Conservation (phyloP, 2,797 vertebrate genomes). For the Calcarius lapponicus region DNA sequence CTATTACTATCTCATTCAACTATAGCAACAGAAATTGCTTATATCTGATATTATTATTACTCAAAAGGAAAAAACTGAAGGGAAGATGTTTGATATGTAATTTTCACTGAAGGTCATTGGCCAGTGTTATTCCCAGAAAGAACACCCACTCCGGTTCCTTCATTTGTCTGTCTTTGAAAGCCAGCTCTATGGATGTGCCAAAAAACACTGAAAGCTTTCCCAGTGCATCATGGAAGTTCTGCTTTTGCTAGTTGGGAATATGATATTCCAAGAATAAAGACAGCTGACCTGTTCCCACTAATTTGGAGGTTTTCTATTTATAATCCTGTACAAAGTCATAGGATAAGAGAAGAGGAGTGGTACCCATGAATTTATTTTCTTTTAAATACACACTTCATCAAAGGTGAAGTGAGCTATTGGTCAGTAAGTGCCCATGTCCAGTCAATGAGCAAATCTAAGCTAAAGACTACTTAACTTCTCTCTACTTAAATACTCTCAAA, state of each 20-base stretch:
- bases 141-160: not conserved
- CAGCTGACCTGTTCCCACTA: not conserved
- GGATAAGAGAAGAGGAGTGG: not conserved
- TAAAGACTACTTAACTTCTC: not conserved
- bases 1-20: not conserved
- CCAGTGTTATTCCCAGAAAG: not conserved
- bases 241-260: not conserved
- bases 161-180: not conserved
- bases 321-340: not conserved
- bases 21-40: not conserved
- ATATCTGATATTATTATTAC: not conserved
- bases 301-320: not conserved
- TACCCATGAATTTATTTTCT: not conserved
- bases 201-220: not conserved
- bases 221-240: not conserved
- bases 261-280: not conserved
- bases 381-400: not conserved
- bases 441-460: not conserved
- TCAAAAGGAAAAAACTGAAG: not conserved
- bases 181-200: not conserved
- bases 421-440: not conserved
- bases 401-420: not conserved
- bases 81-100: not conserved
- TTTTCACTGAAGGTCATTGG: not conserved
- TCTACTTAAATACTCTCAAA: not conserved